Evolutionary conservation across 1,140 invertebrate species (phyloP).

Genomic region (Megalonaias nervosa): DNA sequence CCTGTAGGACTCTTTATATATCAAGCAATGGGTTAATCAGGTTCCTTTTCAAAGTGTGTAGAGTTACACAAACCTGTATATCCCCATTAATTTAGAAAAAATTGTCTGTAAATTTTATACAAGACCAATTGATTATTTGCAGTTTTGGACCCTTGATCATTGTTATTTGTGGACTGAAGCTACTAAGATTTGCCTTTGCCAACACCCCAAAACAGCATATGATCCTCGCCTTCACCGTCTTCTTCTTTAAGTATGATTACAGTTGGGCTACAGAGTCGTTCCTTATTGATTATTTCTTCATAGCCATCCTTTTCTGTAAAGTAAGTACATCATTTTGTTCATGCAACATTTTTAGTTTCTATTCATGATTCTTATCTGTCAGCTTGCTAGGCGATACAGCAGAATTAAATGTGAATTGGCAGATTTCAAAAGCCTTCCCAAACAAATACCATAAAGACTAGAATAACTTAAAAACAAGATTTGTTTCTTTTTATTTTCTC

Average conservation of each 20-base stretch:
- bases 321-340: constrained; percentile 51
- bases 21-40: too few species aligned
- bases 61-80: too few species aligned
- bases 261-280: constrained; percentile 85
- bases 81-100: too few species aligned
- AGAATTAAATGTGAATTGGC: too few species aligned
- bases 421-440: too few species aligned
- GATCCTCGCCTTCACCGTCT: constrained; percentile 90
- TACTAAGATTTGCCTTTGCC: constrained; percentile 90
- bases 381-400: too few species aligned
- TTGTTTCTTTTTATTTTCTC: too few species aligned
- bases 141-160: constrained; percentile 86
- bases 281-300: constrained; percentile 93
- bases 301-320: constrained; percentile 80
- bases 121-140: constrained; percentile 46
- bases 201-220: constrained; percentile 94
- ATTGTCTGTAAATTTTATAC: too few species aligned
- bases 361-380: not conserved
- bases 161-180: constrained; percentile 90
- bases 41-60: too few species aligned
- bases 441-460: too few species aligned
- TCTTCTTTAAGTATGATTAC: constrained; percentile 92
- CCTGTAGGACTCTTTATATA: too few species aligned
- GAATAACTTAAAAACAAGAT: too few species aligned
- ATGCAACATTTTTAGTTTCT: not conserved